Conservation (phyloP, 2,888 invertebrate genomes). For the Ectropis crepuscularia region DNA sequence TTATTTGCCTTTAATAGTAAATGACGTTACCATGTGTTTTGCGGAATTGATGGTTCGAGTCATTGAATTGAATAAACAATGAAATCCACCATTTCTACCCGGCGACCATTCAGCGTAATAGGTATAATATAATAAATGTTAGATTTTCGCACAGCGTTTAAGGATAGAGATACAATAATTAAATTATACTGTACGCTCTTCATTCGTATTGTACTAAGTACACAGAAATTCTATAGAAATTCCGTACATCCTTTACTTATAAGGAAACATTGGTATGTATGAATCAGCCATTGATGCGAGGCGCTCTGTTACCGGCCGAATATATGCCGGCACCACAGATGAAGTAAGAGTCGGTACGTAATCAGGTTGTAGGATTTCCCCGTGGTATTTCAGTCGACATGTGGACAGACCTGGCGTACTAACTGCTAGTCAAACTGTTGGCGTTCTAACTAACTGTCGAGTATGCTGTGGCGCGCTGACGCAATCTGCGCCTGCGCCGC, state of each 20-base stretch:
- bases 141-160: too few relatives aligned
- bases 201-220: too few relatives aligned
- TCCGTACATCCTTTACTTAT: not conserved
- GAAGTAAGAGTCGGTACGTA: slow-evolving; percentile 8
- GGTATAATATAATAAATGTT: too few relatives aligned
- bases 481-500: slow-evolving; percentile 50
- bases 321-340: slow-evolving; percentile 10
- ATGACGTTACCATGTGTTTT: too few relatives aligned
- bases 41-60: too few relatives aligned
- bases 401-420: slow-evolving; percentile 1
- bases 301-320: slow-evolving; percentile 31
- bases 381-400: slow-evolving; percentile 37
- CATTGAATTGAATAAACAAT: too few relatives aligned
- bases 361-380: slow-evolving; percentile 49
- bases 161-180: too few relatives aligned
- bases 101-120: too few relatives aligned
- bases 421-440: slow-evolving; percentile 12
- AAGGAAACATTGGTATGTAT: slow-evolving; percentile 12
- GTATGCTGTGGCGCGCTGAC: slow-evolving; percentile 43
- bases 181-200: too few relatives aligned
- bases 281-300: slow-evolving; percentile 33
- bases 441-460: slow-evolving; percentile 26
- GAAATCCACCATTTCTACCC: too few relatives aligned
- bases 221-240: not conserved
- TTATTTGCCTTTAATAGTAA: too few relatives aligned